Evolutionary conservation across 2,888 invertebrate genomes (phyloP).

Genomic region (Sinelater perroti): DNA sequence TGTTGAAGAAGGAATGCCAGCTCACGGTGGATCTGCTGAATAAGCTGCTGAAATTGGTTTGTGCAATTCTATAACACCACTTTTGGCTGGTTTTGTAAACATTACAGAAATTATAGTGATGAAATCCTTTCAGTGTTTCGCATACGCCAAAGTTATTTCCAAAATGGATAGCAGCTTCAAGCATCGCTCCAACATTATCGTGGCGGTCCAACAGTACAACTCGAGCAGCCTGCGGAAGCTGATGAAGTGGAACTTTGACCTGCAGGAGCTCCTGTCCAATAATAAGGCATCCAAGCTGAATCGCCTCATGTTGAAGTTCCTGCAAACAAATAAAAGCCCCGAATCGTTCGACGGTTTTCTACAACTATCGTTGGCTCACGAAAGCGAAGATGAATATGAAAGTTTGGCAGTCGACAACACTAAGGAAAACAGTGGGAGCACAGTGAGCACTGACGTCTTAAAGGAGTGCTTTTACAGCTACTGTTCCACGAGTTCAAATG

Average conservation of each 20-base stretch:
- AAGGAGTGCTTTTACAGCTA: no score
- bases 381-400: no score
- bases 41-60: constrained; percentile 6
- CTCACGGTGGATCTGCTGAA: constrained; percentile 12
- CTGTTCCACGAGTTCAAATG: no score
- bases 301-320: no score
- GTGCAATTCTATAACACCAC: not conserved
- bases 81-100: not conserved
- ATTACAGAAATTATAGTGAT: not conserved
- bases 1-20: constrained; percentile 13
- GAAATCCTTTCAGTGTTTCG: not conserved
- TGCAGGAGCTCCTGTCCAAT: constrained; percentile 3
- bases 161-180: constrained; percentile 1
- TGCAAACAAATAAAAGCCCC: no score
- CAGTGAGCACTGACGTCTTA: no score
- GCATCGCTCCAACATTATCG: constrained; percentile 4
- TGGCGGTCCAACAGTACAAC: constrained; percentile 22
- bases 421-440: no score
- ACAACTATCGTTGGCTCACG: no score
- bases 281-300: not conserved
- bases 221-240: constrained; percentile 6
- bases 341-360: no score
- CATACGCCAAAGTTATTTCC: not conserved
- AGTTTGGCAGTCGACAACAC: no score
- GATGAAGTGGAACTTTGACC: constrained; percentile 9